These are phyloP conservation scores for Endotricha flammealis DNA, from an alignment of 2,888 invertebrate species.

Conservation along the genomic window DNA sequence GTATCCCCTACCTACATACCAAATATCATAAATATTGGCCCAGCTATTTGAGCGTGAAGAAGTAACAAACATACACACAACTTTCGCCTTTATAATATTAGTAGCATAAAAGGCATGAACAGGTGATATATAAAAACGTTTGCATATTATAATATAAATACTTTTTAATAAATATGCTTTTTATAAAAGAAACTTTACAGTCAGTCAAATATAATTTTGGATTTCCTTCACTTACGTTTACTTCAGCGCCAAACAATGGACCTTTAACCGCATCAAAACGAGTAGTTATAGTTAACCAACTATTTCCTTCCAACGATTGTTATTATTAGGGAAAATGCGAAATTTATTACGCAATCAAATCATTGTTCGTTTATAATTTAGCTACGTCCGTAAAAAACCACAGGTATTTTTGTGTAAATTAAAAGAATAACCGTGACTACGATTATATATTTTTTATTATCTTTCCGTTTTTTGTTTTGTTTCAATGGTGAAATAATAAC, in stretches of 20 bases:
- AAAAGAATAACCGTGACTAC: constrained; percentile 4
- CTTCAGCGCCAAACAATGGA: constrained; percentile 15
- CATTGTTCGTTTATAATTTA: constrained; percentile 23
- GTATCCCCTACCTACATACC: too few species aligned
- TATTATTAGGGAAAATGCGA: constrained; percentile 33
- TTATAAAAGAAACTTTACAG: not conserved
- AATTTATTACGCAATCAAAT: constrained; percentile 30
- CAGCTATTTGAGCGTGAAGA: too few species aligned
- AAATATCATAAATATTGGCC: too few species aligned
- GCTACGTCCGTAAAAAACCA: constrained; percentile 11
- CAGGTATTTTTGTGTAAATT: not conserved
- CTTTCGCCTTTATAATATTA: too few species aligned
- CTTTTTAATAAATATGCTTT: too few species aligned
- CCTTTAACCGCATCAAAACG: constrained; percentile 17
- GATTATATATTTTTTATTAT: too few species aligned
- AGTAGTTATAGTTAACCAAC: constrained; percentile 26
- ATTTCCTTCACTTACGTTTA: constrained; percentile 7
- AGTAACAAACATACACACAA: too few species aligned
- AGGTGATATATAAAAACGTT: too few species aligned
- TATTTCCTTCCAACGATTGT: constrained; percentile 33
- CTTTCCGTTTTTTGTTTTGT: too few species aligned
- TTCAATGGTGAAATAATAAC: too few species aligned
- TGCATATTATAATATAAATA: too few species aligned
- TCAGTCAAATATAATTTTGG: not conserved
- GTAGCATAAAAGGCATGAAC: too few species aligned